Evolutionary conservation across 1,140 invertebrate species (phyloP).

Genomic region (Pogonus chalceus): DNA sequence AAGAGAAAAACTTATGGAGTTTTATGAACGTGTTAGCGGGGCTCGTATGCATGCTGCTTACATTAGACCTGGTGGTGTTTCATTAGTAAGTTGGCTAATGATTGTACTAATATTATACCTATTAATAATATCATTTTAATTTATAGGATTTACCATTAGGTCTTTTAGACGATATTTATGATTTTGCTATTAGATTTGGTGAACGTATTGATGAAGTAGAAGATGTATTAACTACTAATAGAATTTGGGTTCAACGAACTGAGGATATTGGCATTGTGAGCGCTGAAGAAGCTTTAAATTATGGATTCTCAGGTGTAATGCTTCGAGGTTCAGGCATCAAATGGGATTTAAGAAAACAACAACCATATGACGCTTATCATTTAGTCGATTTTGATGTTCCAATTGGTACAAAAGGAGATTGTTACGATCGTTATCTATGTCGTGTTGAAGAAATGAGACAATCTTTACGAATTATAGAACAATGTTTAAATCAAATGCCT

Average conservation of each 20-base stretch:
- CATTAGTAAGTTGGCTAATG: constrained; percentile 33
- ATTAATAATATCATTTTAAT: background rate
- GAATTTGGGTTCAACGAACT: constrained; percentile 71
- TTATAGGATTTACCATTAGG: constrained; percentile 70
- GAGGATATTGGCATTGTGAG: constrained; percentile 67
- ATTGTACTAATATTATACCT: background rate
- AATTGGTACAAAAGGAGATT: constrained; percentile 73
- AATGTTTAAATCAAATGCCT: constrained; percentile 81
- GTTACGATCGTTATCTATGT: constrained; percentile 57
- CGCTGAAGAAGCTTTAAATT: constrained; percentile 68
- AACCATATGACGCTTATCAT: constrained; percentile 81
- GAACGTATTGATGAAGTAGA: constrained; percentile 78
- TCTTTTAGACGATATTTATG: constrained; percentile 73
- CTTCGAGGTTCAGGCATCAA: constrained; percentile 73
- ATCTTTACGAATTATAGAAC: constrained; percentile 61
- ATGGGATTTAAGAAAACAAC: constrained; percentile 77
- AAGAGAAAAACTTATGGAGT: constrained; percentile 79
- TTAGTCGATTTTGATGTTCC: constrained; percentile 78
- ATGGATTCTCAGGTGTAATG: constrained; percentile 74
- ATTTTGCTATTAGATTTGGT: constrained; percentile 59
- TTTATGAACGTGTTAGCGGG: constrained; percentile 74
- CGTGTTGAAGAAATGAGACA: constrained; percentile 74
- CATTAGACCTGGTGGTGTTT: constrained; percentile 71
- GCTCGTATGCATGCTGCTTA: constrained; percentile 78
- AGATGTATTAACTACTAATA: constrained; percentile 68